phyloP scores from a whole-genome alignment of 2,888 invertebrate species.

The Neoaliturus tenellus region DNA sequence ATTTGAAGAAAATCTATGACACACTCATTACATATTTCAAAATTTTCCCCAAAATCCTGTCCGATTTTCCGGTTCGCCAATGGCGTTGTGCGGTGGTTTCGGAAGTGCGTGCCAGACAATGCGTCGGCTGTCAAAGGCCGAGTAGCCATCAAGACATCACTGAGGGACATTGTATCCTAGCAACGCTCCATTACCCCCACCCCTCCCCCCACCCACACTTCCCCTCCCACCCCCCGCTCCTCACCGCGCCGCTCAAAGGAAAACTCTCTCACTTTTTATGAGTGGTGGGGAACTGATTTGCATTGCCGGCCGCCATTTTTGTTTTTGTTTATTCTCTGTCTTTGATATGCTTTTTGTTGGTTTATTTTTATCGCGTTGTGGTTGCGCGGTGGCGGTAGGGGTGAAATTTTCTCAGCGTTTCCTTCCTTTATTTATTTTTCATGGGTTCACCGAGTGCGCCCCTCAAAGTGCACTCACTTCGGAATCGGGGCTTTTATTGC shows the following conservation, averaged over 20 bases:
- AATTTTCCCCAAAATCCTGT: no score
- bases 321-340: conserved; percentile 59
- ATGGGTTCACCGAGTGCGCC: neutral
- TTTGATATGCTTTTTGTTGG: conserved; percentile 57
- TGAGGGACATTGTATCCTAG: conserved; percentile 72
- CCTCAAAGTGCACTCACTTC: neutral
- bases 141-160: conserved; percentile 60
- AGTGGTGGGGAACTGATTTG: conserved; percentile 59
- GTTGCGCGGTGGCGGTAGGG: conserved; percentile 46
- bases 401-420: conserved; percentile 43
- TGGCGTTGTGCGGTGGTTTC: no score
- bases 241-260: conserved; percentile 46
- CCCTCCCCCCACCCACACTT: no score
- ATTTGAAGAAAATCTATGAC: no score
- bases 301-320: conserved; percentile 62
- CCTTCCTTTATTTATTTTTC: conserved; percentile 28
- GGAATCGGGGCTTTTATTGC: neutral
- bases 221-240: no score
- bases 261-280: conserved; percentile 57
- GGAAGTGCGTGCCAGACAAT: neutral
- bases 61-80: no score
- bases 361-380: conserved; percentile 53
- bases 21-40: no score
- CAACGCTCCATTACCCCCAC: conserved; percentile 70
- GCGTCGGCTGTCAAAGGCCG: conserved; percentile 60